A percentile compares a stretch with the other conserved stretches of the same genome.
These are phyloP conservation scores for Porites rus DNA, from an alignment of 92 coral and sea anemone species.

Conservation along the genomic window DNA sequence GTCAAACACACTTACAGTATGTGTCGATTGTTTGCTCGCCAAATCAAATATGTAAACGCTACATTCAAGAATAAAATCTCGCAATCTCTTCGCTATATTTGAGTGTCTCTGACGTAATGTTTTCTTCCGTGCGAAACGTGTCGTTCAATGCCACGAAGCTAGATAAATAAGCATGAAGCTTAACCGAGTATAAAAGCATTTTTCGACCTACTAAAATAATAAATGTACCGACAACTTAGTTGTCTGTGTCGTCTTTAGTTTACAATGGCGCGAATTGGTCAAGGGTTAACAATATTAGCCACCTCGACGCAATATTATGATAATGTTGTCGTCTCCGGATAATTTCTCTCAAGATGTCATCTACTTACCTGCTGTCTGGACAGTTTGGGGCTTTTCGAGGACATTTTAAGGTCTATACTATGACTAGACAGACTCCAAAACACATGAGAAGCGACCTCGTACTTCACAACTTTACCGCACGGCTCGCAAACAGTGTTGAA, in stretches of 20 bases:
- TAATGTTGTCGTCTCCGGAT: too few relatives aligned
- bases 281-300: background rate
- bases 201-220: background rate
- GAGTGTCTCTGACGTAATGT: background rate
- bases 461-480: too few relatives aligned
- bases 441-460: background rate
- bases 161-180: background rate
- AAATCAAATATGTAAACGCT: background rate
- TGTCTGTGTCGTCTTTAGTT: background rate
- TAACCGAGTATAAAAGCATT: background rate
- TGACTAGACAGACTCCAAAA: too few relatives aligned
- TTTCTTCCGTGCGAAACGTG: background rate
- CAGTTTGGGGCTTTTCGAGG: conserved; percentile 29
- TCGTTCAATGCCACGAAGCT: background rate
- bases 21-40: background rate
- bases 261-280: background rate
- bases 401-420: conserved; percentile 9
- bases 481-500: background rate
- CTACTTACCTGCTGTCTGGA: conserved; percentile 22
- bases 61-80: background rate
- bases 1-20: background rate
- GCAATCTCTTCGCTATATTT: background rate
- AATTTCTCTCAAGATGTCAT: background rate
- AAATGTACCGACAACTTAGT: background rate
- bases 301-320: background rate